Percentiles rank a stretch among this genome's conserved stretches.
Conservation (phyloP, 2,888 invertebrate genomes). For the Eristalis tenax region DNA sequence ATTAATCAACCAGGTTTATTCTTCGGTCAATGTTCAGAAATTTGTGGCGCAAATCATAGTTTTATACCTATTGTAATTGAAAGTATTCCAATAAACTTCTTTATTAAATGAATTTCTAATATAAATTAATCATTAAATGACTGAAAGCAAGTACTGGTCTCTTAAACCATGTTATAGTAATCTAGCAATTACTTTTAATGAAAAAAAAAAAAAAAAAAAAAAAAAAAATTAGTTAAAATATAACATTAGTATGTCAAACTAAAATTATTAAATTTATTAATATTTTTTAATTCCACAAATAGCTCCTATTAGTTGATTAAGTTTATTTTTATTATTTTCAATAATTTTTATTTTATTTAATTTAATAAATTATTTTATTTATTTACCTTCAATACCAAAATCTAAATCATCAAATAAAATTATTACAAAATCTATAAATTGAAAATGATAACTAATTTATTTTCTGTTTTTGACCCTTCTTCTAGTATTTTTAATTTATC, state of each 20-base stretch:
- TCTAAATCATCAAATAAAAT: constrained; percentile 76
- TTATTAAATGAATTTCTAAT: constrained; percentile 83
- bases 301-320: constrained; percentile 84
- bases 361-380: constrained; percentile 83
- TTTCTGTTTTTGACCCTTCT: too few relatives aligned
- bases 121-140: constrained; percentile 84
- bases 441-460: constrained; percentile 88
- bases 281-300: constrained; percentile 88
- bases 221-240: constrained; percentile 83
- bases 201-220: constrained; percentile 75
- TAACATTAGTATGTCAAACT: constrained; percentile 87
- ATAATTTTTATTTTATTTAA: constrained; percentile 82
- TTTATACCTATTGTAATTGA: constrained; percentile 90
- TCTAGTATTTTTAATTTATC: too few relatives aligned
- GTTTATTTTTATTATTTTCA: constrained; percentile 80
- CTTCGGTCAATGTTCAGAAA: constrained; percentile 91
- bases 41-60: constrained; percentile 90
- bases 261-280: constrained; percentile 84
- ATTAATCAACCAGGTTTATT: constrained; percentile 85
- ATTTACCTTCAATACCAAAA: constrained; percentile 77
- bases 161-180: constrained; percentile 87
- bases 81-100: constrained; percentile 83
- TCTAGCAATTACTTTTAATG: constrained; percentile 85
- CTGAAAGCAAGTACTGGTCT: constrained; percentile 87
- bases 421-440: constrained; percentile 78